Percentiles rank a stretch among this genome's conserved stretches.
These are phyloP conservation scores for Drosophila fuyamai DNA, from an alignment of 1,140 invertebrate genomes.

Conservation along the genomic window DNA sequence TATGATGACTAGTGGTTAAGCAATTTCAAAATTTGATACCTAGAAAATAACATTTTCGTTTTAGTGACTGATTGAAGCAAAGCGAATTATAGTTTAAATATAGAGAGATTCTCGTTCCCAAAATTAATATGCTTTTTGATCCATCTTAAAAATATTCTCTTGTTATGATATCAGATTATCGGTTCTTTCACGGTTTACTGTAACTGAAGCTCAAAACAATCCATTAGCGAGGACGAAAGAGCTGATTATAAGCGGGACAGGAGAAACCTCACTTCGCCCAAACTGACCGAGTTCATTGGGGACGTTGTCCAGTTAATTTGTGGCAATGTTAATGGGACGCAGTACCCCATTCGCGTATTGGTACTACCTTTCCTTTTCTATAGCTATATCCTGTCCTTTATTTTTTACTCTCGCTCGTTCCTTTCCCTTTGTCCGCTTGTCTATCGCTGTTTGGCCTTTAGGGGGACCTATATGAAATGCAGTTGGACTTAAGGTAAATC, in stretches of 20 bases:
- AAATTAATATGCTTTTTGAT: neutral
- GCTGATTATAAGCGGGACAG: conserved; percentile 9
- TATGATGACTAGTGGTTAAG: too few species aligned
- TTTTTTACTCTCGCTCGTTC: conserved; percentile 5
- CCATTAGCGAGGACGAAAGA: conserved; percentile 15
- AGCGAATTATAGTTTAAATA: neutral
- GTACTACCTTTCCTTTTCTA: conserved; percentile 23
- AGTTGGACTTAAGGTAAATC: conserved; percentile 52
- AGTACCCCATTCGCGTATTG: conserved; percentile 21
- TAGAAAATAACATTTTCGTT: too few species aligned
- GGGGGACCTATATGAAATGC: conserved; percentile 26
- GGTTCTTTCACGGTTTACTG: neutral
- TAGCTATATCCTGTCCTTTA: neutral
- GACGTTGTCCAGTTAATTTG: conserved; percentile 34
- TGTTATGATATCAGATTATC: neutral
- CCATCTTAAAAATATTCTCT: neutral
- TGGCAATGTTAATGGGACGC: conserved; percentile 36
- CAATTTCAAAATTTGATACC: too few species aligned
- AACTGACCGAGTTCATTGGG: neutral
- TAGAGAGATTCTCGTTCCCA: neutral
- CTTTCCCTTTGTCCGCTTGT: conserved; percentile 5
- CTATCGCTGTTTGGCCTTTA: conserved; percentile 34
- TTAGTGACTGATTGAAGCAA: neutral
- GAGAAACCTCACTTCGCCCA: neutral
- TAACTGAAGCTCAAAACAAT: conserved; percentile 18